Evolutionary conservation across 2,113 vertebrate genomes (phyloP).

Genomic region (Pollachius pollachius): DNA sequence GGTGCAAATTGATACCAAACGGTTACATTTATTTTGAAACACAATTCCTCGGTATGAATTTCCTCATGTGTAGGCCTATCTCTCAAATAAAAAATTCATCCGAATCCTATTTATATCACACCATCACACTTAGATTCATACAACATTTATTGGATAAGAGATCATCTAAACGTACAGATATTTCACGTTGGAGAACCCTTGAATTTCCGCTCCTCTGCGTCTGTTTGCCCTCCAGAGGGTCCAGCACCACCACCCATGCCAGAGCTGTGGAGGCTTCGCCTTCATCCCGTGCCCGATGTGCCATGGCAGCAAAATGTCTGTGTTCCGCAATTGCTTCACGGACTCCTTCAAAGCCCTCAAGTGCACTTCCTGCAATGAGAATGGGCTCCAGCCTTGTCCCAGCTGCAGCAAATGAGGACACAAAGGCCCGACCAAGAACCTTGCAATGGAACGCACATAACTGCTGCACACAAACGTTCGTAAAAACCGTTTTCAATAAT

Average conservation of each 20-base stretch:
- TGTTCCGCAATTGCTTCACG: constrained; percentile 96
- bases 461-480: constrained; percentile 12
- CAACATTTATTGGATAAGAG: neutral
- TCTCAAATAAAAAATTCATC: no score
- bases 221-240: constrained; percentile 78
- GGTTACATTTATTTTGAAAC: no score
- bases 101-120: no score
- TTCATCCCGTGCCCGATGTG: constrained; percentile 94
- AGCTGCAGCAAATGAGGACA: constrained; percentile 78
- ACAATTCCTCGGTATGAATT: no score
- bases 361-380: constrained; percentile 97
- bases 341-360: constrained; percentile 98
- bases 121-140: no score
- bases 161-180: neutral
- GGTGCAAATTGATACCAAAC: no score
- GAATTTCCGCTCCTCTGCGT: neutral
- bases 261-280: constrained; percentile 89
- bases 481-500: constrained; percentile 51
- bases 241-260: constrained; percentile 89
- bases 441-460: constrained; percentile 1
- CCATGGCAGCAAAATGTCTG: constrained; percentile 99
- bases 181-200: neutral
- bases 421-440: constrained; percentile 55
- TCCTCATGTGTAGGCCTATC: no score
- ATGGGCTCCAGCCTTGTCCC: constrained; percentile 89